A percentile compares a stretch with the other conserved stretches of the same genome.
These are phyloP conservation scores for Acanthurus leucopareius DNA, from an alignment of 2,797 vertebrate genomes.

Conservation along the genomic window DNA sequence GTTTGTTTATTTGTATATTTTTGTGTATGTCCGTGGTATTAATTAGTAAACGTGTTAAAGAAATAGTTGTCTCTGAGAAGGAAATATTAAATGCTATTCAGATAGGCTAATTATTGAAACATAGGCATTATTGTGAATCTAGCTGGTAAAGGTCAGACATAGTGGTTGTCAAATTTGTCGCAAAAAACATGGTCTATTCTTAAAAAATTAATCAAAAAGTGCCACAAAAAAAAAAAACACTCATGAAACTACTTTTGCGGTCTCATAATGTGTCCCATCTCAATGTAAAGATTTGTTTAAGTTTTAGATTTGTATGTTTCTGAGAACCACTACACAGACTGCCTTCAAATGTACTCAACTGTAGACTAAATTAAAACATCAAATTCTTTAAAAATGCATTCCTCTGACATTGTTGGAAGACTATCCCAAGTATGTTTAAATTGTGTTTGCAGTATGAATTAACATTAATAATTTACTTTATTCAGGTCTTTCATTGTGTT, in stretches of 20 bases:
- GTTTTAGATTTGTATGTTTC: background rate
- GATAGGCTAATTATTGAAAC: background rate
- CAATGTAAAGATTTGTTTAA: background rate
- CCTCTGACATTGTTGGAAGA: background rate
- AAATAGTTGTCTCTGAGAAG: background rate
- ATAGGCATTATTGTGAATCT: no score
- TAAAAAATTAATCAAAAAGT: no score
- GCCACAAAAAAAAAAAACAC: no score
- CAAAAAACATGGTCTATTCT: no score
- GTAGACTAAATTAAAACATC: background rate
- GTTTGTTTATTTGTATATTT: slow-evolving; percentile 4
- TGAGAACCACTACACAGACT: background rate
- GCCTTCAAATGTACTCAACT: background rate
- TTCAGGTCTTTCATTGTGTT: slow-evolving; percentile 15
- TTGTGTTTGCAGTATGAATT: slow-evolving; percentile 18
- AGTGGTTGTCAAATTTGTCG: no score
- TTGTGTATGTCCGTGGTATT: slow-evolving; percentile 9
- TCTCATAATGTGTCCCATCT: background rate
- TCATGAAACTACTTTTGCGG: background rate
- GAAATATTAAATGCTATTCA: background rate
- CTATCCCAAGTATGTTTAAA: slow-evolving; percentile 7
- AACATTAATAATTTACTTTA: background rate
- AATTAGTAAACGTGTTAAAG: slow-evolving; percentile 5
- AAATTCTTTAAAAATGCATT: background rate
- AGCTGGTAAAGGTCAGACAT: background rate